These are phyloP conservation scores for Hylaeus anthracinus DNA, from an alignment of 1,140 invertebrate species.

Conservation along the genomic window DNA sequence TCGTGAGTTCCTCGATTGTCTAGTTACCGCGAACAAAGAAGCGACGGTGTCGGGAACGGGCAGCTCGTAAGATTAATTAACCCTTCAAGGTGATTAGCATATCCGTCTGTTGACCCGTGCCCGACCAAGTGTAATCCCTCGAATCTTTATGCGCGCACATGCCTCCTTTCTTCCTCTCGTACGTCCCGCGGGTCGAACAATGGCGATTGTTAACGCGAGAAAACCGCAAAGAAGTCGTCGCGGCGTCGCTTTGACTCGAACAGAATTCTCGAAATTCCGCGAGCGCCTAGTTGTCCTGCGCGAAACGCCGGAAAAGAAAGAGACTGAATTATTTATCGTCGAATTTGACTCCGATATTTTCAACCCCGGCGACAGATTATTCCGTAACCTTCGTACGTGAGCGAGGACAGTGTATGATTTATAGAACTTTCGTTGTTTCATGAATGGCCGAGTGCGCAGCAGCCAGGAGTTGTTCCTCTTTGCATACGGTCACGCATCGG, in stretches of 20 bases:
- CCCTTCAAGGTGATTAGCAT: conserved; percentile 67
- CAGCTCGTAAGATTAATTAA: conserved; percentile 70
- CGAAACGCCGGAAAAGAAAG: conserved; percentile 7
- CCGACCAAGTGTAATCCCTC: conserved; percentile 50
- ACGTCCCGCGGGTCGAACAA: conserved; percentile 32
- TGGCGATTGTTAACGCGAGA: conserved; percentile 57
- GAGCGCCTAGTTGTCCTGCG: neutral
- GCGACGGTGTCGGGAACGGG: conserved; percentile 33
- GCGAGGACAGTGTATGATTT: conserved; percentile 25
- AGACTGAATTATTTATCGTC: conserved; percentile 44
- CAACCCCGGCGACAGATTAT: conserved; percentile 19
- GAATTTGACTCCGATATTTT: conserved; percentile 39
- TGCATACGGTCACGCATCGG: neutral
- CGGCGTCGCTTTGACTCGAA: conserved; percentile 3
- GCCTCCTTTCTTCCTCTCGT: conserved; percentile 7
- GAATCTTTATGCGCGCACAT: conserved; percentile 67
- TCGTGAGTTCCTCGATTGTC: conserved; percentile 43
- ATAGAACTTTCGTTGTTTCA: conserved; percentile 24
- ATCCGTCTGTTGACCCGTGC: conserved; percentile 62
- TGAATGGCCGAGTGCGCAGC: conserved; percentile 15
- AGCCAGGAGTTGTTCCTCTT: conserved; percentile 13
- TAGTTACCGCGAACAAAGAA: conserved; percentile 11
- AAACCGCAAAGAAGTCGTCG: conserved; percentile 18
- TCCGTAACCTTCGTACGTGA: conserved; percentile 7
- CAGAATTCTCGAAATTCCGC: conserved; percentile 26